Conservation (phyloP, 2,113 vertebrate species). For the Symphodus melops region DNA sequence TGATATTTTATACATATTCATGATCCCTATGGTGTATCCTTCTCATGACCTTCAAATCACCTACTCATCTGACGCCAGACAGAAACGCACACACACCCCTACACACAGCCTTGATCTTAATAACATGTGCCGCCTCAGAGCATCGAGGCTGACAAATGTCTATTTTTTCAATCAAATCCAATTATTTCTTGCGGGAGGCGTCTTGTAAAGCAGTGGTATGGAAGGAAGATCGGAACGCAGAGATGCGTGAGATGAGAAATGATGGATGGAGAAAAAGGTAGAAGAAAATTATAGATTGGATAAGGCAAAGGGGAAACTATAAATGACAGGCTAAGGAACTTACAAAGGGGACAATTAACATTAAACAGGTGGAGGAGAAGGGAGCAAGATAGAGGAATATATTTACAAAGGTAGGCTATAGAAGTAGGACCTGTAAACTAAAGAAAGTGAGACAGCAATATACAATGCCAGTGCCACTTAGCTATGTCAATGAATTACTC, state of each 20-base stretch:
- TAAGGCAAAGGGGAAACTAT: conserved; percentile 2
- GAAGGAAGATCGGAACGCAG: conserved; percentile 4
- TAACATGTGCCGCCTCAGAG: conserved; percentile 20
- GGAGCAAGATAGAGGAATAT: neutral
- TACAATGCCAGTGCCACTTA: too few species aligned
- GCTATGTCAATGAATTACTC: too few species aligned
- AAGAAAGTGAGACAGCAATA: neutral
- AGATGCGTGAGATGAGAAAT: conserved; percentile 24
- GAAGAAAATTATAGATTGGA: conserved; percentile 6
- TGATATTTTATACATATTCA: conserved; percentile 68
- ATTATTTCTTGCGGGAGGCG: conserved; percentile 40
- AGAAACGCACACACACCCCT: neutral
- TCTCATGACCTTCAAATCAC: conserved; percentile 51
- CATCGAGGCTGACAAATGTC: conserved; percentile 36
- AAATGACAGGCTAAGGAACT: neutral
- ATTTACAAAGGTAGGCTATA: conserved; percentile 3
- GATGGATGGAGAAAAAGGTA: conserved; percentile 39
- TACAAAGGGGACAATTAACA: neutral
- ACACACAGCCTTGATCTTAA: conserved; percentile 31
- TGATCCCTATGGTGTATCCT: conserved; percentile 48
- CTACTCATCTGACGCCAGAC: conserved; percentile 23
- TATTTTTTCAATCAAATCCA: conserved; percentile 54
- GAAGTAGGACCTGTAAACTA: neutral
- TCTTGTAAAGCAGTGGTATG: conserved; percentile 19
- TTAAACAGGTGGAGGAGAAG: neutral